Conservation (phyloP, 1,140 invertebrate genomes). For the Stegodyphus mimosarum region DNA sequence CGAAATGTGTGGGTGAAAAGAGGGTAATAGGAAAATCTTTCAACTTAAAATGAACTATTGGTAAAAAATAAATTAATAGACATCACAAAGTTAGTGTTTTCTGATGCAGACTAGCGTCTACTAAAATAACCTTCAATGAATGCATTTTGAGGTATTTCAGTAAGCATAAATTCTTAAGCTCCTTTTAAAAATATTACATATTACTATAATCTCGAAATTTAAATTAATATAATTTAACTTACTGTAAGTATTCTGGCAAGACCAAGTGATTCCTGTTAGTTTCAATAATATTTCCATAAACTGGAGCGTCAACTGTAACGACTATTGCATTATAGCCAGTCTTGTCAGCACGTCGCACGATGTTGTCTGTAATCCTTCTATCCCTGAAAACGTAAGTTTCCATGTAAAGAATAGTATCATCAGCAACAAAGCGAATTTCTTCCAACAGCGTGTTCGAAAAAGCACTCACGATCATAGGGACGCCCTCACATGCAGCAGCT, state of each 20-base stretch:
- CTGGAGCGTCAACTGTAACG: conserved; percentile 68
- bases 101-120: too few relatives aligned
- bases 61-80: too few relatives aligned
- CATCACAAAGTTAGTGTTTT: too few relatives aligned
- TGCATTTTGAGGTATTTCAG: too few relatives aligned
- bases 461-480: conserved; percentile 85
- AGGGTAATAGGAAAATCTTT: too few relatives aligned
- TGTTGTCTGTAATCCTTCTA: conserved; percentile 66
- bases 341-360: conserved; percentile 66
- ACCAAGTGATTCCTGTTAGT: neutral
- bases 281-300: conserved; percentile 8
- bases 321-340: conserved; percentile 67
- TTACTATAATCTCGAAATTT: too few relatives aligned
- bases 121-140: too few relatives aligned
- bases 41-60: too few relatives aligned
- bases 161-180: too few relatives aligned
- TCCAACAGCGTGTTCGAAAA: conserved; percentile 87
- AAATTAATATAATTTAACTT: neutral
- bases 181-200: too few relatives aligned
- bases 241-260: neutral
- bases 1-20: too few relatives aligned
- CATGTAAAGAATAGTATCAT: conserved; percentile 83
- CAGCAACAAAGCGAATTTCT: conserved; percentile 82
- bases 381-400: conserved; percentile 90
- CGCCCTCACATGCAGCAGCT: conserved; percentile 79